Conservation (phyloP, 2,797 vertebrate genomes). For the Glossophaga mutica region DNA sequence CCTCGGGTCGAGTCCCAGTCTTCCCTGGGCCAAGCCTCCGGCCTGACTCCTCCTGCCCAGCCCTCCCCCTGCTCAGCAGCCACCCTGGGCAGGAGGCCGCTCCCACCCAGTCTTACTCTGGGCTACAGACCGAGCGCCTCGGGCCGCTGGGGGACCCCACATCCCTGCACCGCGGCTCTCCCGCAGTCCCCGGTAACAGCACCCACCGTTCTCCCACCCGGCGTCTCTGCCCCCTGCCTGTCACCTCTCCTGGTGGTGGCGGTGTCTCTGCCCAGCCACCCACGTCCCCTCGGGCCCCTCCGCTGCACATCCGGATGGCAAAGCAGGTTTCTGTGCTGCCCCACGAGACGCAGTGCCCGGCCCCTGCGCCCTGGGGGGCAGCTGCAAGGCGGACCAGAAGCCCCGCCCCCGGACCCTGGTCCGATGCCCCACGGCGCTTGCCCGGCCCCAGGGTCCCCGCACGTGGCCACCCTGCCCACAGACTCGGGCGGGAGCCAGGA, state of each 20-base stretch:
- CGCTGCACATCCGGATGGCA: fast-evolving
- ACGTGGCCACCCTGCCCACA: background rate
- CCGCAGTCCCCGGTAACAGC: background rate
- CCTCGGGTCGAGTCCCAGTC: background rate
- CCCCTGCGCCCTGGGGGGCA: fast-evolving
- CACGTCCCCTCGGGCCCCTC: too few species aligned
- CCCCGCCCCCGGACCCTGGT: background rate
- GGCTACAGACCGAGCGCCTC: background rate
- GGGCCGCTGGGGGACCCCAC: background rate
- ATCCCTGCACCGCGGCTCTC: background rate
- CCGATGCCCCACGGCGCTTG: fast-evolving
- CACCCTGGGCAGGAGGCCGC: background rate
- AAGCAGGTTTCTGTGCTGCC: fast-evolving
- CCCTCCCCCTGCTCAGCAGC: background rate
- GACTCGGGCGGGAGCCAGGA: background rate
- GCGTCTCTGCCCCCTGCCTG: background rate
- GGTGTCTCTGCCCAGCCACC: fast-evolving
- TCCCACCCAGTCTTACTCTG: background rate
- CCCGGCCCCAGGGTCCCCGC: background rate
- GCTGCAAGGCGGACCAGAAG: background rate
- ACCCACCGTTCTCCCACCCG: background rate
- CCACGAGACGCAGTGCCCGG: background rate
- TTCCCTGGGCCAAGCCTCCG: too few species aligned
- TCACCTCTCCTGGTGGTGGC: background rate
- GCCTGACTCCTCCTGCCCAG: too few species aligned